Evolutionary conservation across 2,113 vertebrate genomes (phyloP), one percentile per base, ranked within the genome.

Genomic region (Triplophysa rosa): DNA sequence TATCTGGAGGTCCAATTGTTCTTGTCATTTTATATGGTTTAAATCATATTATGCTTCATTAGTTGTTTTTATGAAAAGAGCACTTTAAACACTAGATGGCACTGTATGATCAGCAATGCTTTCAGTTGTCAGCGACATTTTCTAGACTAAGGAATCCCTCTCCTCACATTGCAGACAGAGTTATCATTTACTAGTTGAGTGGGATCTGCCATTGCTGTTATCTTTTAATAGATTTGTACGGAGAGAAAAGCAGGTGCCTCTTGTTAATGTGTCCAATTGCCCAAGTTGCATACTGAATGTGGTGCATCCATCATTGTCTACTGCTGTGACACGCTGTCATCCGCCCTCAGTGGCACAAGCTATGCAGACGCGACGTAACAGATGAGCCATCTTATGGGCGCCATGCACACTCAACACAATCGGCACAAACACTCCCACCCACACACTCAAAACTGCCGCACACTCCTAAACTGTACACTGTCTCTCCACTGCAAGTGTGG

Each of bases 141-240:
- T 33, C 37, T 23, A 45, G 26, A 49, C 47, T 49, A 49, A n/a
- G 26, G 75, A 49, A 52, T 33, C 78, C 82, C 77, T 82, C 87
- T 88, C 85, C 86, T 88, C 83, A 82, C 84, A 87, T 62, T 80
- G 83, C 86, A 87, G 87, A 89, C 91, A 92, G 85, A 88, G 89
- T 90, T 89, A 92, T 93, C 91, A 92, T 93, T 92, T 93, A 91
- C 91, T 91, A 93, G 91, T 91, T 92, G 89, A 91, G 89, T 82
- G 65, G 82, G 87, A 89, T 89, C 86, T 86, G 87, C 90, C 87
- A 88, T 92, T 92, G 89, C 90, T 91, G 91, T 92, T 93, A 93
- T 94, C 91, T 93, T 94, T 94, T 94, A 94, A 93, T 94, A 93
- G 92, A 93, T 93, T 93, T 92, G 90, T 93, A 93, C 84, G 84